These are phyloP conservation scores for Manacus vitellinus DNA, from an alignment of 2,113 vertebrate genomes.

Conservation along the genomic window DNA sequence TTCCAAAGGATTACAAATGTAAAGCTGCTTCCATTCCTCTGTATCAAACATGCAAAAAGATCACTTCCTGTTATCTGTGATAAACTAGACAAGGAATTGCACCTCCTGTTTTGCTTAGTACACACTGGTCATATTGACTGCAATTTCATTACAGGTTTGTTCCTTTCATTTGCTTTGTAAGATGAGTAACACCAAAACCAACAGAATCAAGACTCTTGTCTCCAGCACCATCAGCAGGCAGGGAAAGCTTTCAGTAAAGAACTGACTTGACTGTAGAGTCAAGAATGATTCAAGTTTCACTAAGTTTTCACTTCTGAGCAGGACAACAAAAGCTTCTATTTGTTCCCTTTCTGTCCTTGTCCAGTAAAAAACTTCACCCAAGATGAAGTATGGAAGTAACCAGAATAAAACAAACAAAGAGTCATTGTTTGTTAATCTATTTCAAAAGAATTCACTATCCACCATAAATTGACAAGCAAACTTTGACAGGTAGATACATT, in stretches of 20 bases:
- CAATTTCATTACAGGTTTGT: not conserved
- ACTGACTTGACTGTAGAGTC: not conserved
- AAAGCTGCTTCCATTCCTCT: not conserved
- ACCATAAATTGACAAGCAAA: not conserved
- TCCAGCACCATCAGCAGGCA: not conserved
- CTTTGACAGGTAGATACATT: not conserved
- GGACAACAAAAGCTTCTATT: not conserved
- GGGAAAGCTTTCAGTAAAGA: not conserved
- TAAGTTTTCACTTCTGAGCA: not conserved
- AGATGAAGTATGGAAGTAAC: not conserved
- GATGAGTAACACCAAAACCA: not conserved
- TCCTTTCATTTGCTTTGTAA: not conserved
- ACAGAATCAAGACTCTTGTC: not conserved
- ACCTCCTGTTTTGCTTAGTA: not conserved
- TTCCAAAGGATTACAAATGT: not conserved
- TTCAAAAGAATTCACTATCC: not conserved
- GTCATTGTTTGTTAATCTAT: not conserved
- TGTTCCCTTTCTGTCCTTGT: not conserved
- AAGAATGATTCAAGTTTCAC: not conserved
- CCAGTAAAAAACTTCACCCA: not conserved
- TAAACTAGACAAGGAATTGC: not conserved
- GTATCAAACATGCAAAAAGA: not conserved
- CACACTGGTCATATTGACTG: not conserved
- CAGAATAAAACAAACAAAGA: not conserved
- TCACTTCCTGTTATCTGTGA: not conserved